Conservation (phyloP, 2,888 invertebrate species). For the Drosophila tanythrix region DNA sequence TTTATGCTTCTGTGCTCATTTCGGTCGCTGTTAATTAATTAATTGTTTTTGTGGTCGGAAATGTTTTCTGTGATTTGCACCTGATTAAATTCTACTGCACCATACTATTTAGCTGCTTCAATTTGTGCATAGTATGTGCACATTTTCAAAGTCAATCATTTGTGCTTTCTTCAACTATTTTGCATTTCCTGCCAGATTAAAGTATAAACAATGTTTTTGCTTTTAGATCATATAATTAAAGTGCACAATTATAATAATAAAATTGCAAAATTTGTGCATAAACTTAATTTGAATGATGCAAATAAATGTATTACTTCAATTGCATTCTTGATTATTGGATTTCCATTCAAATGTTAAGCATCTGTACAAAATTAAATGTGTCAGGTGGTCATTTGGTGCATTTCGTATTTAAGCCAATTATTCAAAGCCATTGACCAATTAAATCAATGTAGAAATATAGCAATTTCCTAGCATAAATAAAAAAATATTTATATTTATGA, state of each 20-base stretch:
- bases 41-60: constrained; percentile 44
- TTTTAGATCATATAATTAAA: not conserved
- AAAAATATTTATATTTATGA: constrained; percentile 17
- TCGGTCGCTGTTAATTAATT: constrained; percentile 60
- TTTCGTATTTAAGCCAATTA: not conserved
- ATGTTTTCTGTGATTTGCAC: constrained; percentile 4
- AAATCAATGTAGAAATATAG: not conserved
- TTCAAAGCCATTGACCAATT: not conserved
- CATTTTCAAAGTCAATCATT: not conserved
- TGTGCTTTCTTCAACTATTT: not conserved
- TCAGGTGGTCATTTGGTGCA: not conserved
- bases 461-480: constrained; percentile 2
- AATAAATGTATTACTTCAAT: not conserved
- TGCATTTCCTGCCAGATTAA: too few species aligned
- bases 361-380: not conserved
- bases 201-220: not conserved
- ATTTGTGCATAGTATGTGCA: not conserved
- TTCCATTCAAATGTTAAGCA: not conserved
- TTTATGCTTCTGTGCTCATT: constrained; percentile 41
- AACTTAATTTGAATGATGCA: not conserved
- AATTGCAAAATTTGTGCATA: too few species aligned
- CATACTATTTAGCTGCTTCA: constrained; percentile 1
- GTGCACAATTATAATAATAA: too few species aligned
- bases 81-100: constrained; percentile 29
- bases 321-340: not conserved